Evolutionary conservation across 2,797 vertebrate species (phyloP), one percentile per base, ranked within the genome.

Genomic region (Dicrostonyx torquatus): DNA sequence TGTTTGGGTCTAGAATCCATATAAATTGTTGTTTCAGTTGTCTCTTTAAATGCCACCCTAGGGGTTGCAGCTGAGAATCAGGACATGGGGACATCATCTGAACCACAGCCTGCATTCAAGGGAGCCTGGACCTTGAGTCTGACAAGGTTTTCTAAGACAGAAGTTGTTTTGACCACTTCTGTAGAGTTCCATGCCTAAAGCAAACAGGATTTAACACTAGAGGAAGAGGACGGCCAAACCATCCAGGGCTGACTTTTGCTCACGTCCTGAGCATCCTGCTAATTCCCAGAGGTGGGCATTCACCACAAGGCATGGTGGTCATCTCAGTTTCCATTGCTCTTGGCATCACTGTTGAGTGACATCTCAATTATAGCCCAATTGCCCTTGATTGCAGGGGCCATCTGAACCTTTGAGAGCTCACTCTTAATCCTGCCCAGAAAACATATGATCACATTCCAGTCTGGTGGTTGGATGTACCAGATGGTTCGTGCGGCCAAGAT

Each of bases 371-470:
- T 11, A 94, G 62, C 14, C 64, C 31, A 90, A 48, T 93, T 82
- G 50, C 50, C 83, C 68, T 66, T 90, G 88, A 96, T 93, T 96
- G 93, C 24, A 95, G 87, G 92, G 45, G 76, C 90, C 73, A 90
- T 87, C 66, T 76, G 85, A 94, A 83, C 37, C 68, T 87, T 92
- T 94, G 88, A 95, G 75, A 96, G 50, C 78, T 92, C 45, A 91
- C 45, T 96, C 89, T 93, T 94, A 96, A 97, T 96, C 53, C 82
- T 89, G 64, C 80, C 78, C 82, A 97, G 68, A 93, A 96, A 93
- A 93, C 43, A 91, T 26, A 89, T 12, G 82, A 95, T 95, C 79
- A 89, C 58, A 94, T 96, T 94, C 64, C 87, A 96, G 90, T 93
- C 79, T 90, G 58, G 97, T 95, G 95, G 92, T 2, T 93, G 64